These are phyloP conservation scores for Tyrophagus putrescentiae DNA, from an alignment of 1,140 invertebrate genomes.

Conservation along the genomic window DNA sequence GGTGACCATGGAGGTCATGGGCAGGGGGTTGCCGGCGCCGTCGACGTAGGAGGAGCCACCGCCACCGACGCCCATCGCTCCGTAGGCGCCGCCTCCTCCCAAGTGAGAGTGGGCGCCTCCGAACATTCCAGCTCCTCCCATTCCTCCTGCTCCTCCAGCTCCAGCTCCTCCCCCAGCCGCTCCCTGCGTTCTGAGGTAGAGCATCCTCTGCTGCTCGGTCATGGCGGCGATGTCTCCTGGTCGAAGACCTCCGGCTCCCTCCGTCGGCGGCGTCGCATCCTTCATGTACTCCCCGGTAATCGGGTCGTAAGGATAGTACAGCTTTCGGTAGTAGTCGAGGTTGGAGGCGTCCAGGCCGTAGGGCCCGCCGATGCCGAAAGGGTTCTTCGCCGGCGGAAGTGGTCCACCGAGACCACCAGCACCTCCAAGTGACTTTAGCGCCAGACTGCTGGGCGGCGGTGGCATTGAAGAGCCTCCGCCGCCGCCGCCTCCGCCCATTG, in stretches of 20 bases:
- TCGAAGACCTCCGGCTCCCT: background rate
- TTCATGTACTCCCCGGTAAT: slow-evolving; percentile 16
- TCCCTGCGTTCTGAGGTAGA: too few relatives aligned
- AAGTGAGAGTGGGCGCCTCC: too few relatives aligned
- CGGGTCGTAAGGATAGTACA: slow-evolving; percentile 16
- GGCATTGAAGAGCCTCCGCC: too few relatives aligned
- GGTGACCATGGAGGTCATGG: too few relatives aligned
- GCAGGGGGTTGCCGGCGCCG: too few relatives aligned
- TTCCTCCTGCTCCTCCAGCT: background rate
- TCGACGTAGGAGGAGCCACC: too few relatives aligned
- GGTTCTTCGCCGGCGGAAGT: slow-evolving; percentile 3
- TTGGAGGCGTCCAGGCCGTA: slow-evolving; percentile 2
- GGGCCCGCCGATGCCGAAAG: background rate
- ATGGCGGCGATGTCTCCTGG: background rate
- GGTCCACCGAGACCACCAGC: too few relatives aligned
- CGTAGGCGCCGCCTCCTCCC: too few relatives aligned
- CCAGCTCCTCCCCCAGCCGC: background rate
- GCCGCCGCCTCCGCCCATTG: too few relatives aligned
- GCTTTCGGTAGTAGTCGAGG: slow-evolving; percentile 6
- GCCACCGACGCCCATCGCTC: too few relatives aligned
- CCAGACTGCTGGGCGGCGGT: background rate
- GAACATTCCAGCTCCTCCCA: background rate
- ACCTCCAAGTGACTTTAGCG: background rate
- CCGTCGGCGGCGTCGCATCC: slow-evolving; percentile 5
- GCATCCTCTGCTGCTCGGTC: too few relatives aligned